These are phyloP conservation scores for Ranitomeya imitator DNA, from an alignment of 2,113 vertebrate species.

Conservation along the genomic window DNA sequence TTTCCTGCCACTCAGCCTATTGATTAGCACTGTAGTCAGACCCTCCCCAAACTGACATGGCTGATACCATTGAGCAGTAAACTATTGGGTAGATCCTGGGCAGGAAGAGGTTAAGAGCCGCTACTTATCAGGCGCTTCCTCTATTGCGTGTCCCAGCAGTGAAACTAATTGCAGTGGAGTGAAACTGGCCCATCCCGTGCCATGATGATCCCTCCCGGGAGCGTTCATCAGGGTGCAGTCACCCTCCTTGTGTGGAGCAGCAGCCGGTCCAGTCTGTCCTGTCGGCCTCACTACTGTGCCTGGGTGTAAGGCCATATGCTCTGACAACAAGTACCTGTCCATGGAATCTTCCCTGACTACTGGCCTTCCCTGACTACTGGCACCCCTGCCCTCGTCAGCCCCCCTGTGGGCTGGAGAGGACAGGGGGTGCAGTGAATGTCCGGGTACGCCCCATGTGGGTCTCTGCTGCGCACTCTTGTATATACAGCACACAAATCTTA, in stretches of 20 bases:
- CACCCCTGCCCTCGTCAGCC: no score
- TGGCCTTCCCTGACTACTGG: no score
- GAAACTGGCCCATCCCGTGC: conserved; percentile 35
- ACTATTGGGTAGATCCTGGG: not conserved
- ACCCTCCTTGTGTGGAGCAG: not conserved
- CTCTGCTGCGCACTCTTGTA: no score
- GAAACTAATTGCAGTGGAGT: conserved; percentile 35
- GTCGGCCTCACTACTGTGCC: not conserved
- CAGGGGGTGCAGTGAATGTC: no score
- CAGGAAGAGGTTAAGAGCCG: conserved; percentile 4
- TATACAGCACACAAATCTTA: no score
- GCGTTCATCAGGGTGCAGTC: not conserved
- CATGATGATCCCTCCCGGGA: not conserved
- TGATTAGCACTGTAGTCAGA: no score
- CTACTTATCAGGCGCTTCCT: not conserved
- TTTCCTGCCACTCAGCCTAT: no score
- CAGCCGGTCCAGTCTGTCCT: not conserved
- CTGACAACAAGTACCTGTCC: no score
- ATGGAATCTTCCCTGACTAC: no score
- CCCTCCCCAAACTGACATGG: not conserved
- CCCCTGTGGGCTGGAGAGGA: no score
- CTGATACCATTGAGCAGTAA: not conserved
- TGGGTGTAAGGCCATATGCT: no score
- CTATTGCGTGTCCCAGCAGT: not conserved
- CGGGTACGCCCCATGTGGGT: no score